Evolutionary conservation across 2,888 invertebrate species (phyloP), one percentile per base, ranked within the genome.

Genomic region (Microctonus brassicae): DNA sequence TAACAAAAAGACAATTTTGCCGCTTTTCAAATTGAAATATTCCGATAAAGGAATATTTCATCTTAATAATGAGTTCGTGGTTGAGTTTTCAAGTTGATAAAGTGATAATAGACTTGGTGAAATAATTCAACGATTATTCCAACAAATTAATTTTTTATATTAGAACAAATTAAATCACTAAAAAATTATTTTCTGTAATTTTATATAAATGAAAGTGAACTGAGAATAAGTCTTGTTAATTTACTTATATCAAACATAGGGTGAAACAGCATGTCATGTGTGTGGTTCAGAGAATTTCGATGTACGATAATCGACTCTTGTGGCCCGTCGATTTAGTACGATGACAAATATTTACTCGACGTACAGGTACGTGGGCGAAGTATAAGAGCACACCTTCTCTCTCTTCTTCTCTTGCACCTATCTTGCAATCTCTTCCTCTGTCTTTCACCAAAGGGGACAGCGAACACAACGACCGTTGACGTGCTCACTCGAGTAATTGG

Each of bases 401-500:
- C 9, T 61, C 36, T 20, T 11, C 58, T 22, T 55, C 29, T 58
- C 17, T 13, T 42, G n/a, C n/a, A n/a, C n/a, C n/a, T n/a, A n/a
- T 62, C 62, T 24, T 10, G 24, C 29, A 22, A 20, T 60, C 20
- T 13, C 60, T 42, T 10, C 24, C n/a, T 22, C 24, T 39, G 22
- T 42, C 47, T 36, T 24, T 55, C 33, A 58, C 65, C 47, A 39
- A n/a, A 61, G 65, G 52, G 22, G 70, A 65, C 33, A 36, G 36
- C 52, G 52, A 13, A 29, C 24, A 26, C 67, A 42, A 67, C 61
- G 63, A 72, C 53, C 60, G 66, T 60, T 67, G 61, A 72, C 71
- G 63, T 55, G 66, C 60, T 61, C 60, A 26, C 39, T 60, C 57
- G 53, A 47, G 55, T 72, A 72, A 72, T 72, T 72, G 67, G 72